Conservation (phyloP, 2,888 invertebrate genomes). For the Trachelus troglodyta region DNA sequence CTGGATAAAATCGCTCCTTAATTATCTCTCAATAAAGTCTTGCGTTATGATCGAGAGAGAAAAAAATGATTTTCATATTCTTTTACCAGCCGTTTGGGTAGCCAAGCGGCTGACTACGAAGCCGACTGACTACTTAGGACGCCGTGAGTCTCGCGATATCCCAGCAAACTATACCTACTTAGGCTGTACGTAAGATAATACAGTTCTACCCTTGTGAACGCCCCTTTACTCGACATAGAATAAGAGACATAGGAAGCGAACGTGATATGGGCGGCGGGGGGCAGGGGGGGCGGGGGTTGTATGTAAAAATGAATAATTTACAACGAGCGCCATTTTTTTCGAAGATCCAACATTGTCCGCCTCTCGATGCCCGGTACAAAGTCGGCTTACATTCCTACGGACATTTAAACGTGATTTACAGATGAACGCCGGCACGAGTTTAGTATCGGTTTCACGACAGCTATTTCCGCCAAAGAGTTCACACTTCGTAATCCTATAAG, state of each 20-base stretch:
- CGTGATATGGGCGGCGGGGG: not conserved
- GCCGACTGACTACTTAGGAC: conserved; percentile 29
- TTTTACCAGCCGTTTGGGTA: not conserved
- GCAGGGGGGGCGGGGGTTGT: not conserved
- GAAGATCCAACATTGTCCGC: not conserved
- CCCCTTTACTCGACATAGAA: not conserved
- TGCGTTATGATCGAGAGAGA: not conserved
- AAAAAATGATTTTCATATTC: not conserved
- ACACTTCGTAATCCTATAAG: not conserved
- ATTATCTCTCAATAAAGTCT: not conserved
- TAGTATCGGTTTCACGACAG: not conserved
- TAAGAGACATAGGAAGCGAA: conserved; percentile 17
- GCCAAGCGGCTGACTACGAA: conserved; percentile 28
- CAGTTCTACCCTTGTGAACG: not conserved
- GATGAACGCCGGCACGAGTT: not conserved
- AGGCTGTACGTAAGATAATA: not conserved
- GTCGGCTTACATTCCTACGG: not conserved
- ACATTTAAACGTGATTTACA: not conserved
- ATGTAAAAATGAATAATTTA: not conserved
- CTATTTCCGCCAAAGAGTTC: not conserved
- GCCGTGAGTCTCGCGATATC: conserved; percentile 15
- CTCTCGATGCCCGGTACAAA: not conserved
- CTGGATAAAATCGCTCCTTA: not conserved
- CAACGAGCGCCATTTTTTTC: not conserved
- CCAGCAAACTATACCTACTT: not conserved